Conservation (phyloP, 2,113 vertebrate species). For the Phoxinus phoxinus region DNA sequence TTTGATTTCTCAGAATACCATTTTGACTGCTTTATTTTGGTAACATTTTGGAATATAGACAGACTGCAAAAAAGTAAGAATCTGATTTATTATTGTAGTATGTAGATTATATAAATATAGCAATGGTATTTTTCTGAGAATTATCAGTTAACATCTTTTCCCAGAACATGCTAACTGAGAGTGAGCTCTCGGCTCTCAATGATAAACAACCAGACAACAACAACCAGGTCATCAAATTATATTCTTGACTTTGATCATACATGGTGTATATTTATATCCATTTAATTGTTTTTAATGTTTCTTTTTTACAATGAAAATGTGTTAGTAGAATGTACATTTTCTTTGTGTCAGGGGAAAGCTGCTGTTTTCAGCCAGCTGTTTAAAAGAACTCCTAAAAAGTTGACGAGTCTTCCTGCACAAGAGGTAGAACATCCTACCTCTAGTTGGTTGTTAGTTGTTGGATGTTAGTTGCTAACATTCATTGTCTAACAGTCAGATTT, state of each 20-base stretch:
- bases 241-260: not conserved
- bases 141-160: not conserved
- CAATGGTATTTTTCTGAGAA: not conserved
- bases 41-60: not conserved
- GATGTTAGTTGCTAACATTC: not conserved
- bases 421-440: not conserved
- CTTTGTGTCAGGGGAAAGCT: not conserved
- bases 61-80: not conserved
- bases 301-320: not conserved
- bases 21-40: not conserved
- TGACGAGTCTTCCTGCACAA: not conserved
- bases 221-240: not conserved
- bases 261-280: not conserved
- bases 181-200: not conserved
- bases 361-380: not conserved
- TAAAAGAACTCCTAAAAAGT: not conserved
- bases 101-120: not conserved
- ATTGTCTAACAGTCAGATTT: not conserved
- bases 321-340: not conserved
- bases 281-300: not conserved
- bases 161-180: conserved; percentile 3
- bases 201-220: not conserved
- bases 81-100: not conserved
- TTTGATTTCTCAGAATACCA: not conserved
- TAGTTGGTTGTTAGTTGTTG: too few relatives aligned